Base-by-base conservation (phyloP, 2,888 invertebrate genomes). In the Salticus scenicus region DNA sequence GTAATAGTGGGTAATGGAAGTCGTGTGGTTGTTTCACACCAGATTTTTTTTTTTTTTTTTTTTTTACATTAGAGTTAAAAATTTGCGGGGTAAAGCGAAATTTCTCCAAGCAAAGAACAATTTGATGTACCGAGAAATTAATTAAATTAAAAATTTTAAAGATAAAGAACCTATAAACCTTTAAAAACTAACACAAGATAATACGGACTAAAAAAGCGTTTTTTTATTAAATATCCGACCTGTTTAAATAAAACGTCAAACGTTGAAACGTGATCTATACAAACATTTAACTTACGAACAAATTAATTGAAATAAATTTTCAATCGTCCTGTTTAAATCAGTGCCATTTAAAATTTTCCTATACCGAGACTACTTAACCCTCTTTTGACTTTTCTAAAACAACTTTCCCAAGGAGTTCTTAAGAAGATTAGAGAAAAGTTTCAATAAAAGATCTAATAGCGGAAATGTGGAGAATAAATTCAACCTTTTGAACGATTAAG, bases 401-500 rank as follows among this genome's bases (percentile, higher is more conserved):
- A 20, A 24, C 24, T 57, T 24, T 69, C 51, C 47, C 28, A 70
- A 41, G 14, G 67, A 82, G 75, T 37, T 70, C 70, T 79, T 67
- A 82, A 77, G 83, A 63, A 84, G 83, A 77, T 84, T 84, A 84
- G 77, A 84, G 83, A 78, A 77, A 84, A 37, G 72, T 84, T 84
- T 84, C 77, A 77, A 84, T 77, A 73, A 84, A 77, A 84, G 67
- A 77, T 33, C 72, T 67, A 64, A 77, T 73, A 72, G 83, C 72
- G 75, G 75, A 69, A 73, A 66, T 72, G 41, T 20, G n/a, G 72
- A 47, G 77, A 84, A 84, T 84, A 84, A 84, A 84, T 84, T 84
- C 73, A 84, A 84, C 83, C 77, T 84, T n/a, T 84, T 84, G 83
- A 84, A 51, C 83, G 83, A 84, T 84, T 84, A 77, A 77, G 83